phyloP scores from a whole-genome alignment of 2,797 vertebrate species.

The Oreochromis mossambicus region DNA sequence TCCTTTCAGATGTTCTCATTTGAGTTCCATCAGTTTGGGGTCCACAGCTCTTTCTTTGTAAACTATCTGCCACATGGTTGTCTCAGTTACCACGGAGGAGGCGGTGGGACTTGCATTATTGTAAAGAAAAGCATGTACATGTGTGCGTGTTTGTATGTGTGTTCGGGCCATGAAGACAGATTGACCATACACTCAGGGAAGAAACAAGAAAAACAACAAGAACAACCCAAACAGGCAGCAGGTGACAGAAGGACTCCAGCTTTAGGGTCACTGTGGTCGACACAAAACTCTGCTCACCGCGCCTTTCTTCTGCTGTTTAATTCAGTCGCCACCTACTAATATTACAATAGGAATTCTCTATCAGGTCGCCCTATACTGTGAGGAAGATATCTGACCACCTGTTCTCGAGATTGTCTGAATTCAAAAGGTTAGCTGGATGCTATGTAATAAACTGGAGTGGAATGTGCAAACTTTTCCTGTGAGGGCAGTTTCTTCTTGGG shows the following conservation, averaged over 20 bases:
- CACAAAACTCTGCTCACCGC: slow-evolving; percentile 4
- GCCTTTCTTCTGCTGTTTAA: slow-evolving; percentile 32
- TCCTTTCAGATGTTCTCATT: background rate
- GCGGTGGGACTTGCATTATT: slow-evolving; percentile 6
- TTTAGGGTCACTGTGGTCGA: slow-evolving; percentile 36
- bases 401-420: slow-evolving; percentile 35
- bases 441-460: background rate
- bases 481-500: background rate
- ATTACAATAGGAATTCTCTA: slow-evolving; percentile 22
- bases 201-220: slow-evolving; percentile 54
- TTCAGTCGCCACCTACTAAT: slow-evolving; percentile 54
- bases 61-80: slow-evolving; percentile 17
- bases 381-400: slow-evolving; percentile 54
- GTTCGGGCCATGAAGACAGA: slow-evolving; percentile 52
- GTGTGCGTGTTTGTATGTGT: background rate
- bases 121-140: slow-evolving; percentile 9
- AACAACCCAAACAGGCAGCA: slow-evolving; percentile 34
- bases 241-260: slow-evolving; percentile 60
- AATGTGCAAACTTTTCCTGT: slow-evolving; percentile 17
- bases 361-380: background rate
- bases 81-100: slow-evolving; percentile 20
- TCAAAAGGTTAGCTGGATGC: slow-evolving; percentile 8
- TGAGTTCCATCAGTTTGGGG: background rate
- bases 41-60: slow-evolving; percentile 10
- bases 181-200: slow-evolving; percentile 52